Evolutionary conservation across 2,888 invertebrate genomes (phyloP).

Genomic region (Iselma pallidipennis): DNA sequence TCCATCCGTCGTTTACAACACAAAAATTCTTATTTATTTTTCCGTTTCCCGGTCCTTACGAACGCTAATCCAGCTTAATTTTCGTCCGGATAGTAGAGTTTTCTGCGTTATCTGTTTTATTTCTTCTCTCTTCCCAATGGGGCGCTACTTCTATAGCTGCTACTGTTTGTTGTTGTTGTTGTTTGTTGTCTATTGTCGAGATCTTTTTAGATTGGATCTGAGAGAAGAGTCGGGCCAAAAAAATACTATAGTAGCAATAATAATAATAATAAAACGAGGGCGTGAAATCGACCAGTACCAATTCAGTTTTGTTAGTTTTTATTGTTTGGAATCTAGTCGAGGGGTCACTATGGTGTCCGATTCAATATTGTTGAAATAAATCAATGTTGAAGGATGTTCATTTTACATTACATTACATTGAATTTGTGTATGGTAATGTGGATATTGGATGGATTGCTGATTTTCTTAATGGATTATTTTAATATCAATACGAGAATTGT

Average conservation of each 20-base stretch:
- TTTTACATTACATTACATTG: conserved; percentile 48
- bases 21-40: conserved; percentile 54
- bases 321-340: conserved; percentile 34
- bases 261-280: conserved; percentile 34
- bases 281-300: conserved; percentile 47
- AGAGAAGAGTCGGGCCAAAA: background rate
- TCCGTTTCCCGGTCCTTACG: conserved; percentile 54
- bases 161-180: background rate
- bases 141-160: conserved; percentile 26
- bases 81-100: conserved; percentile 45
- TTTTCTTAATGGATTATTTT: background rate
- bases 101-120: conserved; percentile 13
- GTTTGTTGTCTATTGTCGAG: background rate
- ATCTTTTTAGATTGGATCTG: background rate
- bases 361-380: conserved; percentile 37
- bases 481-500: background rate
- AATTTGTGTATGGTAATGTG: conserved; percentile 3
- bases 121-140: conserved; percentile 41
- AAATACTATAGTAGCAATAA: background rate
- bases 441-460: background rate
- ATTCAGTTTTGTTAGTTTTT: conserved; percentile 42
- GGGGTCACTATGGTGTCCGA: conserved; percentile 39
- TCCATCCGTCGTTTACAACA: conserved; percentile 18
- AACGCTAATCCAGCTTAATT: conserved; percentile 54
- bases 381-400: conserved; percentile 40